A percentile compares a stretch with the other conserved stretches of the same genome.
Conservation (phyloP, 2,888 invertebrate genomes). For the Cephus sareptanus region DNA sequence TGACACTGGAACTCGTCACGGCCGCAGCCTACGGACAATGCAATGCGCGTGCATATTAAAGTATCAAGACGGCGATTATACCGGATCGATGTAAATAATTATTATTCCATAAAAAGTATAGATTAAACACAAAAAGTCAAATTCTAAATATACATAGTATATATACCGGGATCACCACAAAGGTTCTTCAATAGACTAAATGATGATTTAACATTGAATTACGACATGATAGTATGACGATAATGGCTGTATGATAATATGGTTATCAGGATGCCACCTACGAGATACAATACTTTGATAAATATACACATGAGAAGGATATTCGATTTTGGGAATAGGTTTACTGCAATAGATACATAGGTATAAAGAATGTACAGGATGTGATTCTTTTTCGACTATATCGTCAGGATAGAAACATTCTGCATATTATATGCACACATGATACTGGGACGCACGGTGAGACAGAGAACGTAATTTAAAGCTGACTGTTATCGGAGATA, state of each 20-base stretch:
- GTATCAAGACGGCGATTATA: neutral
- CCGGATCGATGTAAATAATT: neutral
- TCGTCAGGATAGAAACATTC: neutral
- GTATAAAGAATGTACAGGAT: neutral
- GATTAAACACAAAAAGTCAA: conserved; percentile 15
- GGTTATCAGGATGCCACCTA: neutral
- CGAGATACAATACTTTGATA: neutral
- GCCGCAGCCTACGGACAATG: conserved; percentile 70
- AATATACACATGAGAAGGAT: neutral
- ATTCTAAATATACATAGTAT: conserved; percentile 5
- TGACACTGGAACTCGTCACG: conserved; percentile 76
- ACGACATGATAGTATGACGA: neutral
- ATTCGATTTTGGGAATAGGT: neutral
- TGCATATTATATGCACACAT: neutral
- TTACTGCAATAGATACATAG: neutral
- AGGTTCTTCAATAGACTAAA: conserved; percentile 24
- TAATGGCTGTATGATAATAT: neutral
- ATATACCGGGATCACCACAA: conserved; percentile 8
- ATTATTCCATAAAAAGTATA: neutral
- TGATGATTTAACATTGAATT: conserved; percentile 30
- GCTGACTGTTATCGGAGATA: neutral
- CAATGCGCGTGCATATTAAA: neutral
- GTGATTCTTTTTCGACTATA: neutral
- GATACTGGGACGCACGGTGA: neutral
- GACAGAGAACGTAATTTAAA: neutral